Evolutionary conservation across 2,888 invertebrate genomes (phyloP).

Genomic region (Molorchus minor): DNA sequence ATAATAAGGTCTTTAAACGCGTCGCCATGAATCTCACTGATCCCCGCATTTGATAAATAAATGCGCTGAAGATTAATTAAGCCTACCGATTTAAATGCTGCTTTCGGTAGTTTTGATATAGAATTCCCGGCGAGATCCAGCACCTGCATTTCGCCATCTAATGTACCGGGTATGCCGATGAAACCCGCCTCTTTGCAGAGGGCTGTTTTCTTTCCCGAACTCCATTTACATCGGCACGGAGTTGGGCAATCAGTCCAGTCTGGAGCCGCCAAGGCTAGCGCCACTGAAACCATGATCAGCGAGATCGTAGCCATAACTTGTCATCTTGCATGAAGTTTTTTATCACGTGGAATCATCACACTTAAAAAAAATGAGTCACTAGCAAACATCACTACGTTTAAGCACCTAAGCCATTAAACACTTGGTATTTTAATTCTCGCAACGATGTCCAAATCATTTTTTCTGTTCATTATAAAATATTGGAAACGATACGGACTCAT

Average conservation of each 20-base stretch:
- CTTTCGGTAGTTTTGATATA: conserved; percentile 77
- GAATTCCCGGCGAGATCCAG: conserved; percentile 85
- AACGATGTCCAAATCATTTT: neutral
- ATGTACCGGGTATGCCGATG: conserved; percentile 76
- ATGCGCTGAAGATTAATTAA: conserved; percentile 86
- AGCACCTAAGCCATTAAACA: neutral
- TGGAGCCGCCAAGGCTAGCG: conserved; percentile 67
- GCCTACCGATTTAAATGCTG: conserved; percentile 81
- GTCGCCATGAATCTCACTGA: conserved; percentile 80
- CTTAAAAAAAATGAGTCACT: conserved; percentile 2
- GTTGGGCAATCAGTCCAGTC: conserved; percentile 91
- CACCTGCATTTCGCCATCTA: conserved; percentile 83
- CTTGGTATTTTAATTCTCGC: neutral
- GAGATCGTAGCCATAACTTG: conserved; percentile 58
- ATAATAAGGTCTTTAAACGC: conserved; percentile 89
- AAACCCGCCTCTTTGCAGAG: conserved; percentile 84
- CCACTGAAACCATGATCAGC: conserved; percentile 58
- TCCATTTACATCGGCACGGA: conserved; percentile 92
- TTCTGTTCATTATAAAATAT: neutral
- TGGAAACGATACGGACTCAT: conserved; percentile 13
- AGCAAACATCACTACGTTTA: conserved; percentile 13
- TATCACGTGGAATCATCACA: conserved; percentile 42
- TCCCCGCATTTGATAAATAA: conserved; percentile 78
- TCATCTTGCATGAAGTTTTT: conserved; percentile 53
- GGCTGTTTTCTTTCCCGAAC: conserved; percentile 89